Conservation (phyloP, 2,797 vertebrate species). For the Danio kyathit region DNA sequence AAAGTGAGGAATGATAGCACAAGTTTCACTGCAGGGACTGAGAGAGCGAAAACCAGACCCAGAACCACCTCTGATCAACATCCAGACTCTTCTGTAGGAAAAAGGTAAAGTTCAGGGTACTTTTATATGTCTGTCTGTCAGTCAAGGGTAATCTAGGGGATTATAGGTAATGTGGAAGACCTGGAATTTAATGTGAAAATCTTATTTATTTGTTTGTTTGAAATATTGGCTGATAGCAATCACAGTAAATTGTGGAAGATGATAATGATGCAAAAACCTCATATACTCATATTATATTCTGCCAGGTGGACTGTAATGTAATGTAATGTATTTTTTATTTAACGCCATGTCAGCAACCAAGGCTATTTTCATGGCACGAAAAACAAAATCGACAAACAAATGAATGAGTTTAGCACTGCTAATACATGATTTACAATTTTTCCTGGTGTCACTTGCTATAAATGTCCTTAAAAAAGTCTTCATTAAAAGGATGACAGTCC, state of each 20-base stretch:
- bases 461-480: too few species aligned
- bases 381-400: too few species aligned
- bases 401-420: too few species aligned
- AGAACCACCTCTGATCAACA: background rate
- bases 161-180: background rate
- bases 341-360: too few species aligned
- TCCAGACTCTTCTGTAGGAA: background rate
- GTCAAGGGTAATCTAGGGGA: background rate
- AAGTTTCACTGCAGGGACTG: conserved; percentile 17
- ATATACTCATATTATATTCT: background rate
- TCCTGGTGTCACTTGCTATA: too few species aligned
- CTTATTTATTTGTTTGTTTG: background rate
- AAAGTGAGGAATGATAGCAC: background rate
- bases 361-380: too few species aligned
- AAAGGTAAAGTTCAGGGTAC: conserved; percentile 36
- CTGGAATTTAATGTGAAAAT: background rate
- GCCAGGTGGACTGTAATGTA: background rate
- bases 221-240: background rate
- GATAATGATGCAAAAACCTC: background rate
- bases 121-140: background rate
- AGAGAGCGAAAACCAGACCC: background rate
- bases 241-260: background rate
- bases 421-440: too few species aligned
- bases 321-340: too few species aligned
- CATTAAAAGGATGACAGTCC: too few species aligned